Evolutionary conservation across 2,797 vertebrate genomes (phyloP).

Genomic region (Pipistrellus pygmaeus): DNA sequence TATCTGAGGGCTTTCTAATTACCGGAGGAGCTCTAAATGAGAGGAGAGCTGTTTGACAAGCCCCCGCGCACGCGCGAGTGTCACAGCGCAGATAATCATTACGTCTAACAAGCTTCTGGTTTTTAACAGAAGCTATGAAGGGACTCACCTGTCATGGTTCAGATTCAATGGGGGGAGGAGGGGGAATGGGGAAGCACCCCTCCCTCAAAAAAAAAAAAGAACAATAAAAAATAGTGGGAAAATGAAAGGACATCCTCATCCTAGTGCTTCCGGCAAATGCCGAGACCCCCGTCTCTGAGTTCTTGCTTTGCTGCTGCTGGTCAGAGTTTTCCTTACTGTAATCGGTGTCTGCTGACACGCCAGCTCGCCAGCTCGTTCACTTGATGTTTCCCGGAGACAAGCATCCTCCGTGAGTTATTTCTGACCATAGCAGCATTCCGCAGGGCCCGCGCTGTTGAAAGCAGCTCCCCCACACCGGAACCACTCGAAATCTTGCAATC

Average conservation of each 20-base stretch:
- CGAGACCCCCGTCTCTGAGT: constrained; percentile 79
- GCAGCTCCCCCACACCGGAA: neutral
- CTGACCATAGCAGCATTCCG: constrained; percentile 60
- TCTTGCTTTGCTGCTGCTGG: constrained; percentile 82
- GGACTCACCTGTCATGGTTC: constrained; percentile 85
- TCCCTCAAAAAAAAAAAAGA: neutral
- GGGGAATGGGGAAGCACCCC: neutral
- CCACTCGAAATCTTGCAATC: constrained; percentile 41
- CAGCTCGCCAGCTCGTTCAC: constrained; percentile 80
- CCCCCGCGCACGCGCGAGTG: constrained; percentile 87
- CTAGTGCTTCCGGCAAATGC: constrained; percentile 70
- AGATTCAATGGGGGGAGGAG: constrained; percentile 77
- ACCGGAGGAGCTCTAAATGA: constrained; percentile 90
- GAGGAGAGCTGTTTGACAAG: constrained; percentile 86
- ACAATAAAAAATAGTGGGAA: neutral
- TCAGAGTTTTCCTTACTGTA: constrained; percentile 78
- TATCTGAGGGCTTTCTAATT: constrained; percentile 91
- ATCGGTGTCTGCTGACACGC: constrained; percentile 76
- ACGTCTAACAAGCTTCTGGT: constrained; percentile 89
- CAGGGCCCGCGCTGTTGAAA: constrained; percentile 41
- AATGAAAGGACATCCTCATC: neutral
- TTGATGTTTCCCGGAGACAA: constrained; percentile 58
- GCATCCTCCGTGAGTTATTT: constrained; percentile 63
- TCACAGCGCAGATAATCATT: constrained; percentile 88
- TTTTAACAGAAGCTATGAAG: constrained; percentile 86